A percentile compares a stretch with the other conserved stretches of the same genome.
Evolutionary conservation across 1,140 invertebrate genomes (phyloP).

Genomic region (Zaprionus davidi): DNA sequence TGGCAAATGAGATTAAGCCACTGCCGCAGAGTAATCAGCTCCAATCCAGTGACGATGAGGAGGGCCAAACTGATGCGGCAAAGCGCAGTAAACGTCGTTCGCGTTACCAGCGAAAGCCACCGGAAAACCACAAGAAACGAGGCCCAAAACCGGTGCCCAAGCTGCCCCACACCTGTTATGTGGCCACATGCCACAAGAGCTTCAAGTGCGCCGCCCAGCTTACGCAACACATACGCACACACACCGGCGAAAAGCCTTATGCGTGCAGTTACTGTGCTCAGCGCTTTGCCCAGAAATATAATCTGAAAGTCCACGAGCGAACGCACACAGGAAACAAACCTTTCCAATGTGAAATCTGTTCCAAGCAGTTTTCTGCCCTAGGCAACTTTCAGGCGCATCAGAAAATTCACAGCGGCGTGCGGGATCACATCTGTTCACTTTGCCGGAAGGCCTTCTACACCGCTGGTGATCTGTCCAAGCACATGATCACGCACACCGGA

Average conservation of each 20-base stretch:
- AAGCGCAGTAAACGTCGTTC: conserved; percentile 71
- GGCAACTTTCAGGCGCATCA: conserved; percentile 87
- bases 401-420: conserved; percentile 86
- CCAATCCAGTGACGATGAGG: conserved; percentile 62
- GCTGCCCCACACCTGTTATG: conserved; percentile 85
- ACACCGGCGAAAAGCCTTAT: conserved; percentile 88
- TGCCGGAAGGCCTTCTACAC: conserved; percentile 90
- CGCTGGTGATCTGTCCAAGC: conserved; percentile 89
- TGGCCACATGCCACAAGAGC: conserved; percentile 85
- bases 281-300: conserved; percentile 93
- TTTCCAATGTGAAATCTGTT: conserved; percentile 92
- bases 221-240: conserved; percentile 86
- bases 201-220: conserved; percentile 87
- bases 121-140: conserved; percentile 86
- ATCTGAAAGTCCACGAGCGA: conserved; percentile 93
- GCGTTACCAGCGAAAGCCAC: conserved; percentile 86
- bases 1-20: conserved; percentile 37
- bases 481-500: conserved; percentile 90
- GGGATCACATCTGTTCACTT: conserved; percentile 87
- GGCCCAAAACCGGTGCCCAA: conserved; percentile 87
- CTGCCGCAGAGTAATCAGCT: conserved; percentile 26
- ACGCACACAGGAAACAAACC: conserved; percentile 92
- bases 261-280: conserved; percentile 90
- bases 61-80: conserved; percentile 43
- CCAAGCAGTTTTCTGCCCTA: conserved; percentile 86